Percentiles rank a stretch among this genome's conserved stretches.
These are phyloP conservation scores for Hypselothyrea guttata DNA, from an alignment of 2,888 invertebrate species.

Conservation along the genomic window DNA sequence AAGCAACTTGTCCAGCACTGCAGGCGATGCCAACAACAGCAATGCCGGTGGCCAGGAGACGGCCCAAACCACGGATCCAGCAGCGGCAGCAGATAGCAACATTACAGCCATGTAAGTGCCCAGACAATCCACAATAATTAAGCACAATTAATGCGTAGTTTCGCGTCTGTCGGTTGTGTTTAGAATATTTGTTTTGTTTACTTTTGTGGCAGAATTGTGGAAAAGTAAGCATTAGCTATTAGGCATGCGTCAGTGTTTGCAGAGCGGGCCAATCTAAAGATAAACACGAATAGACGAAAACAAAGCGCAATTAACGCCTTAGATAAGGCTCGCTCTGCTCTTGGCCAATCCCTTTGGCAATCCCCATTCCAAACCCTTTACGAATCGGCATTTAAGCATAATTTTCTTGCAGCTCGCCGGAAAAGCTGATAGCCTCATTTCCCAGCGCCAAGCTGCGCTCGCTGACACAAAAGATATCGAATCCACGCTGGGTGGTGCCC, in stretches of 20 bases:
- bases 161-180: background rate
- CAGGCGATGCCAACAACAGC: slow-evolving; percentile 47
- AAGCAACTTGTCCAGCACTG: slow-evolving; percentile 51
- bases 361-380: no score
- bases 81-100: slow-evolving; percentile 54
- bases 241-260: background rate
- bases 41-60: slow-evolving; percentile 38
- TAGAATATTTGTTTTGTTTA: slow-evolving; percentile 23
- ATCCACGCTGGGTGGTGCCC: slow-evolving; percentile 98
- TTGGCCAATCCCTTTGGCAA: no score
- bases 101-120: slow-evolving; percentile 57
- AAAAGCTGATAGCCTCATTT: slow-evolving; percentile 84
- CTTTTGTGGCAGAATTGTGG: no score
- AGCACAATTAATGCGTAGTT: slow-evolving; percentile 6
- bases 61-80: slow-evolving; percentile 23
- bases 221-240: no score
- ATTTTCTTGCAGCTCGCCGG: slow-evolving; percentile 74
- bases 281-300: slow-evolving; percentile 52
- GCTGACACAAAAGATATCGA: slow-evolving; percentile 97
- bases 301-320: slow-evolving; percentile 45
- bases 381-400: slow-evolving; percentile 1
- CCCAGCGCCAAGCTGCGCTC: slow-evolving; percentile 93
- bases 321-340: no score
- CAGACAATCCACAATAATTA: background rate
- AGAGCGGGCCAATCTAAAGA: slow-evolving; percentile 43